A percentile compares a stretch with the other conserved stretches of the same genome.
Conservation (phyloP, 2,797 vertebrate genomes). For the Spatula versicolor region DNA sequence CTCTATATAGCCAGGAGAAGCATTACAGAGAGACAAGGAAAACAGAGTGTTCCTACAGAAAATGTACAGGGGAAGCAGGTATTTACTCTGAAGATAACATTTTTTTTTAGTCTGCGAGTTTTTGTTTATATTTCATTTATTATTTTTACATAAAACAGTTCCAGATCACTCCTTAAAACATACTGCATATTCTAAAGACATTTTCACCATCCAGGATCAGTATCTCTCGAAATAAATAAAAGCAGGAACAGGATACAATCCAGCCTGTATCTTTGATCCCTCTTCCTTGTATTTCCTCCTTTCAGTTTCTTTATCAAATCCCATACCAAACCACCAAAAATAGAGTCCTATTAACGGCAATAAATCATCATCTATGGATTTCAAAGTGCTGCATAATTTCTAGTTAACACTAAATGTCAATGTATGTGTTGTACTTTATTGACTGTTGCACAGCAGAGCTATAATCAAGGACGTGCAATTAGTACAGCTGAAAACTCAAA, state of each 20-base stretch:
- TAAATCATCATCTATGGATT: not conserved
- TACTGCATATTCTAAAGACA: not conserved
- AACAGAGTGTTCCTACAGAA: not conserved
- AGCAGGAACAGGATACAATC: not conserved
- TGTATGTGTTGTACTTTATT: not conserved
- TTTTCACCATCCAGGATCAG: not conserved
- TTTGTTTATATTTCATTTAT: not conserved
- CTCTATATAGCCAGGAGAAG: not conserved
- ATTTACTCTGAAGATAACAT: not conserved
- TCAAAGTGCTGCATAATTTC: not conserved
- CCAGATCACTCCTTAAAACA: not conserved
- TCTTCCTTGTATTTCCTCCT: not conserved
- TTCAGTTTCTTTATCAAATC: not conserved
- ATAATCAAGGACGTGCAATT: not conserved
- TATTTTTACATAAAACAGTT: not conserved
- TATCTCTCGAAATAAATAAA: not conserved
- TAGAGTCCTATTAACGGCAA: not conserved
- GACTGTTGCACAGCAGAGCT: not conserved
- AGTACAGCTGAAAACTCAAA: not conserved
- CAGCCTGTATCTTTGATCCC: not conserved
- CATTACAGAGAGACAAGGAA: not conserved
- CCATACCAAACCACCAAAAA: not conserved
- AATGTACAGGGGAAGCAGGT: not conserved
- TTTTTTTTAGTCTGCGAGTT: not conserved
- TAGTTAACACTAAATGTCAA: not conserved